Evolutionary conservation across 2,113 vertebrate species (phyloP).

Genomic region (Atherinomorus stipes): DNA sequence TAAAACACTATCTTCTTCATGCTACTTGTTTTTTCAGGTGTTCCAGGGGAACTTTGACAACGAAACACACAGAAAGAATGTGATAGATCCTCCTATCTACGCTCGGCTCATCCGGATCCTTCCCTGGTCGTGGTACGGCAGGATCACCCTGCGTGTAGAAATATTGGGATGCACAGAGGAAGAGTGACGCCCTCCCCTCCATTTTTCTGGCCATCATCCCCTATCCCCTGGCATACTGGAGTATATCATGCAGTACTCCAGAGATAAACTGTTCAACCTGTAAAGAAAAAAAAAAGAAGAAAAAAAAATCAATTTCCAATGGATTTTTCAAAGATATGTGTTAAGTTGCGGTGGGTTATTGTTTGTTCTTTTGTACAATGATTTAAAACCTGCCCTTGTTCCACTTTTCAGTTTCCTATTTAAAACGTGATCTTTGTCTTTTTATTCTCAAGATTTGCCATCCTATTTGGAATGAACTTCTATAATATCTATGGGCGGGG

Average conservation of each 20-base stretch:
- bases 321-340: constrained; percentile 86
- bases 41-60: constrained; percentile 99
- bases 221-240: constrained; percentile 64
- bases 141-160: constrained; percentile 96
- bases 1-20: background rate
- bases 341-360: constrained; percentile 88
- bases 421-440: constrained; percentile 69
- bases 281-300: constrained; percentile 73
- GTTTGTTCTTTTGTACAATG: constrained; percentile 88
- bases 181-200: constrained; percentile 82
- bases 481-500: constrained; percentile 64
- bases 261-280: constrained; percentile 90
- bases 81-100: constrained; percentile 93
- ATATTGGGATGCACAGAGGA: constrained; percentile 94
- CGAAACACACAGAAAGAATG: constrained; percentile 98
- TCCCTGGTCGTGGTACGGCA: constrained; percentile 98
- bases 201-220: constrained; percentile 46
- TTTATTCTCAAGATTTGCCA: constrained; percentile 72
- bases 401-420: constrained; percentile 71
- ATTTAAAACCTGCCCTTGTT: constrained; percentile 88
- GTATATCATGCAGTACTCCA: constrained; percentile 74
- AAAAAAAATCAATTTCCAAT: constrained; percentile 81
- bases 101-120: constrained; percentile 92
- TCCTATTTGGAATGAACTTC: constrained; percentile 74
- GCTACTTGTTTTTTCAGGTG: constrained; percentile 81